A percentile compares a stretch with the other conserved stretches of the same genome.
Conservation (phyloP, 2,113 vertebrate genomes). For the Myodes glareolus region DNA sequence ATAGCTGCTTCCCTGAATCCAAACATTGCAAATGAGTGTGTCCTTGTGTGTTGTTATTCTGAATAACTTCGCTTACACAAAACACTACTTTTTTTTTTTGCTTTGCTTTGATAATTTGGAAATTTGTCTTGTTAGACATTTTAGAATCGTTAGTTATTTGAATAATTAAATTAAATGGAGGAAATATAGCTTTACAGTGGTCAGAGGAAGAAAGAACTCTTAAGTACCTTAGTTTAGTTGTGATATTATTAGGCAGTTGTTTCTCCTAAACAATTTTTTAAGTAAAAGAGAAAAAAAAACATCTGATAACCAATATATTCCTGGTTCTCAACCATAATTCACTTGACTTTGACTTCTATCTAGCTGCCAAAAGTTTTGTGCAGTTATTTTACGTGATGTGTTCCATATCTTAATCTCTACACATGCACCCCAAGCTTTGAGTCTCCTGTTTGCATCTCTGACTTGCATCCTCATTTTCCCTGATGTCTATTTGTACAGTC, state of each 20-base stretch:
- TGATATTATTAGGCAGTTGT: constrained; percentile 14
- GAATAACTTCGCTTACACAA: not conserved
- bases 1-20: not conserved
- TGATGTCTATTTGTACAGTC: not conserved
- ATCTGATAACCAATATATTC: not conserved
- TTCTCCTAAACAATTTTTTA: not conserved
- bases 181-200: not conserved
- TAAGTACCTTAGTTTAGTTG: not conserved
- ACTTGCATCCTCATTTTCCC: not conserved
- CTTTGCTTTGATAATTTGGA: not conserved
- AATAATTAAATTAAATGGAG: constrained; percentile 57
- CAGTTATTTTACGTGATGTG: not conserved
- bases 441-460: not conserved
- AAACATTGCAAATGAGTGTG: not conserved
- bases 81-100: not conserved
- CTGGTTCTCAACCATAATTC: not conserved
- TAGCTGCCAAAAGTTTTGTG: not conserved
- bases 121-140: not conserved
- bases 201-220: not conserved
- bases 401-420: not conserved
- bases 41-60: not conserved
- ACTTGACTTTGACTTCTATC: not conserved
- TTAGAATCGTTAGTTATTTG: constrained; percentile 27
- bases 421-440: not conserved
- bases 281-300: not conserved